phyloP scores from a whole-genome alignment of 2,113 vertebrate species.

The Columba livia region DNA sequence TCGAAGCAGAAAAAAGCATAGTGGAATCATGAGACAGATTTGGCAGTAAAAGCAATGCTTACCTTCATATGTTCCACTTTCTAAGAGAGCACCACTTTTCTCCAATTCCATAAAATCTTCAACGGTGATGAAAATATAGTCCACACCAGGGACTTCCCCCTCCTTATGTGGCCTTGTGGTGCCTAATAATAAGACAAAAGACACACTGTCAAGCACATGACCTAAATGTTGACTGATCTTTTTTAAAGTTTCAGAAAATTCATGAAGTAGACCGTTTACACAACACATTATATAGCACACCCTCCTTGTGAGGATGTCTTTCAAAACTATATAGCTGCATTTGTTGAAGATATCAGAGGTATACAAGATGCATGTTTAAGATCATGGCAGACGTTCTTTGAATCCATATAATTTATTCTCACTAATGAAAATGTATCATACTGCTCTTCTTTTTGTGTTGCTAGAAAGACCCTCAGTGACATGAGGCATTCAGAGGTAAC shows the following conservation, averaged over 20 bases:
- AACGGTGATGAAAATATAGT: slow-evolving; percentile 97
- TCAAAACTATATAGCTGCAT: not conserved
- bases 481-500: not conserved
- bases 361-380: not conserved
- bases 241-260: slow-evolving; percentile 41
- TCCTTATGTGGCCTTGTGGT: slow-evolving; percentile 99
- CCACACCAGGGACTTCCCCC: slow-evolving; percentile 97
- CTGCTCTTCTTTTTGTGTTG: not conserved
- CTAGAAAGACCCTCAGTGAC: not conserved
- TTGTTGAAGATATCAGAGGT: slow-evolving; percentile 12
- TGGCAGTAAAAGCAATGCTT: not conserved
- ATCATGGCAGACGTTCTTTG: not conserved
- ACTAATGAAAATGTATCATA: slow-evolving; percentile 3
- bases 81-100: slow-evolving; percentile 94
- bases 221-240: not conserved
- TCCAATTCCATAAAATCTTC: slow-evolving; percentile 98
- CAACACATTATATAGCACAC: not conserved
- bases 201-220: not conserved
- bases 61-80: slow-evolving; percentile 99
- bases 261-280: not conserved
- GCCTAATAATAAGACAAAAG: slow-evolving; percentile 77
- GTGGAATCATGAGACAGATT: not conserved
- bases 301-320: not conserved
- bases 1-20: not conserved
- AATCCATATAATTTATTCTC: not conserved